A percentile compares a stretch with the other conserved stretches of the same genome.
Conservation (phyloP, 2,113 vertebrate species). For the Spea multiplicata region DNA sequence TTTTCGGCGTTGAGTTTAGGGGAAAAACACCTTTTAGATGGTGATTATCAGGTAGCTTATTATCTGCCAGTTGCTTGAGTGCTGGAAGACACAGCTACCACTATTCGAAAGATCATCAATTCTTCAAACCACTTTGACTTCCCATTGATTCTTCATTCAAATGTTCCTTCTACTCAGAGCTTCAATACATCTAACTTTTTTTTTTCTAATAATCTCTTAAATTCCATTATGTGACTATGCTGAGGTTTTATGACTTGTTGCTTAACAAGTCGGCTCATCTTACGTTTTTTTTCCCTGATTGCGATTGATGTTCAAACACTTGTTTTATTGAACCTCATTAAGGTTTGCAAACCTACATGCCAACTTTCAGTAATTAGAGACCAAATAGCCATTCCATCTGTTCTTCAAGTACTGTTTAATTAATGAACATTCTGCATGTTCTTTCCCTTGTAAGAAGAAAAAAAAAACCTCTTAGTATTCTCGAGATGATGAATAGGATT, state of each 20-base stretch:
- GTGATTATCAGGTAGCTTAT: no score
- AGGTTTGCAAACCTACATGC: slow-evolving; percentile 73
- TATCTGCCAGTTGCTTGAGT: no score
- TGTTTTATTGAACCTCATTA: slow-evolving; percentile 78
- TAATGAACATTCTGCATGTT: slow-evolving; percentile 92
- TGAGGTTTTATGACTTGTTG: slow-evolving; percentile 70
- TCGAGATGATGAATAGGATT: slow-evolving; percentile 80
- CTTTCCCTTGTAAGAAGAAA: slow-evolving; percentile 59
- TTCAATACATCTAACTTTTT: background rate
- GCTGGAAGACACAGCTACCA: no score
- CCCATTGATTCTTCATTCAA: no score
- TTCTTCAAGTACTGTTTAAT: slow-evolving; percentile 89
- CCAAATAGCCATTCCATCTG: slow-evolving; percentile 94
- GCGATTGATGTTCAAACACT: slow-evolving; percentile 77
- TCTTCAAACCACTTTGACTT: no score
- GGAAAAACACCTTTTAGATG: no score
- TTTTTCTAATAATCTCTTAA: background rate
- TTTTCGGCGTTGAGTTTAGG: no score
- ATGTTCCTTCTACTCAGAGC: no score
- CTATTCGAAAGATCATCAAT: no score
- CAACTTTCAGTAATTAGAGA: slow-evolving; percentile 87
- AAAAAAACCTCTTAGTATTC: slow-evolving; percentile 77
- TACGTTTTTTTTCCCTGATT: slow-evolving; percentile 69
- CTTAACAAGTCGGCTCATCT: slow-evolving; percentile 64
- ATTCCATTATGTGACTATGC: slow-evolving; percentile 26